Evolutionary conservation across 2,113 vertebrate genomes (phyloP).

Genomic region (Promerops cafer): DNA sequence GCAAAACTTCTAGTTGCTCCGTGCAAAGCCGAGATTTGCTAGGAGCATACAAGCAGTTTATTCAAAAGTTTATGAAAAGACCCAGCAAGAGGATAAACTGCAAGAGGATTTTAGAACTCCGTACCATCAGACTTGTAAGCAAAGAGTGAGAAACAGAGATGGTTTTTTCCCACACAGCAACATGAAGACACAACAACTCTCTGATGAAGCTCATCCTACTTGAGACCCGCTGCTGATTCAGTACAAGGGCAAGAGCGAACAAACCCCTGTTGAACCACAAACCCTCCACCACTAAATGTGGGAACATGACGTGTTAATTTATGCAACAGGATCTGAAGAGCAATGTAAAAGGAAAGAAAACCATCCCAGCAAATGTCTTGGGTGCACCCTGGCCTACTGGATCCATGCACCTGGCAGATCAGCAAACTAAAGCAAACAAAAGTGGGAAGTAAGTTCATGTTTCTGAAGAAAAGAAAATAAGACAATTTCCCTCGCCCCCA

Average conservation of each 20-base stretch:
- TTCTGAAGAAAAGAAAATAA: slow-evolving; percentile 80
- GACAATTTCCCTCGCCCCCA: slow-evolving; percentile 70
- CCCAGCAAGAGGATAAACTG: not conserved
- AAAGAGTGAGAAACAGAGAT: not conserved
- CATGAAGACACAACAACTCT: not conserved
- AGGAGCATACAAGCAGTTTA: not conserved
- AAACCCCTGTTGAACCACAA: not conserved
- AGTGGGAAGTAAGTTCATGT: slow-evolving; percentile 77
- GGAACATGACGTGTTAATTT: slow-evolving; percentile 62
- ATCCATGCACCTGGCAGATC: slow-evolving; percentile 72
- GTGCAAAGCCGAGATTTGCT: not conserved
- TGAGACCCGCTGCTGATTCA: not conserved
- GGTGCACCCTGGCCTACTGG: slow-evolving; percentile 36
- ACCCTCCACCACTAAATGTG: slow-evolving; percentile 42
- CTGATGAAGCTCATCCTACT: not conserved
- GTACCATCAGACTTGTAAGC: not conserved
- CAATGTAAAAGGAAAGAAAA: slow-evolving; percentile 54
- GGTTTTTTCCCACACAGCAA: not conserved
- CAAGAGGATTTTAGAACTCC: not conserved
- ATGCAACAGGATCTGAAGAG: slow-evolving; percentile 55
- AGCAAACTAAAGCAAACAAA: slow-evolving; percentile 77
- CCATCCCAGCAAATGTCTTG: slow-evolving; percentile 54
- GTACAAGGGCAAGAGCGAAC: not conserved
- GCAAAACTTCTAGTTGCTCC: not conserved
- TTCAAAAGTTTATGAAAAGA: not conserved